These are phyloP conservation scores for Ditylenchus dipsaci DNA, from an alignment of 1,140 invertebrate species.

Conservation along the genomic window DNA sequence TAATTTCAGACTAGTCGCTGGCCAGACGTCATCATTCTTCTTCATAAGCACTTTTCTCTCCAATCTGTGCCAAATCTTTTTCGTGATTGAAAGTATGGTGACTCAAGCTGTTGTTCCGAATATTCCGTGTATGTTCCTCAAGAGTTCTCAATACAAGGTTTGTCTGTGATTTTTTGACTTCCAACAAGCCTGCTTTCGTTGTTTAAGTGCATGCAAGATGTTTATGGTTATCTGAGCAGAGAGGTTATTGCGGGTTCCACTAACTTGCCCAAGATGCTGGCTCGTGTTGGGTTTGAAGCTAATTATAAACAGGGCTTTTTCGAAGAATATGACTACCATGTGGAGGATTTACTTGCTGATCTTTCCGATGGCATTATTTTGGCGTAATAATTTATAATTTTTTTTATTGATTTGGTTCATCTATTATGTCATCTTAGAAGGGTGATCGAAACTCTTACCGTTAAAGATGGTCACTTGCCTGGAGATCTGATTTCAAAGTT, in stretches of 20 bases:
- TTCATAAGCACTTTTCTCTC: background rate
- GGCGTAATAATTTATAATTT: background rate
- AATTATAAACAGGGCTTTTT: background rate
- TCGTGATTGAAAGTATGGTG: background rate
- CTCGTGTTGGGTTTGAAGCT: background rate
- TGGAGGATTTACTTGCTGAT: background rate
- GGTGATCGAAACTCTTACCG: background rate
- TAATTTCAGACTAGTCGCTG: no score
- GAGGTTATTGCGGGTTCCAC: conserved; percentile 1
- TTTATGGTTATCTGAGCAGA: background rate
- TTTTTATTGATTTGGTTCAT: background rate
- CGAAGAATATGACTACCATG: conserved; percentile 4
- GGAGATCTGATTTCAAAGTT: background rate
- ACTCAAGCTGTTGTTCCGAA: background rate
- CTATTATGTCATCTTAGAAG: background rate
- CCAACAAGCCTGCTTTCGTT: background rate
- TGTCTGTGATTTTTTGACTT: background rate
- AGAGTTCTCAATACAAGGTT: conserved; percentile 4
- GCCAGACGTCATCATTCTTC: no score
- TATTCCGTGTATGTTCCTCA: conserved; percentile 11
- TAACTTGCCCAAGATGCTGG: background rate
- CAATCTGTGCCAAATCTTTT: background rate
- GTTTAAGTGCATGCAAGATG: conserved; percentile 1
- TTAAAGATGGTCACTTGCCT: background rate
- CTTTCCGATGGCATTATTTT: conserved; percentile 3